Evolutionary conservation across 1,140 invertebrate species (phyloP), one percentile per base, ranked within the genome.

Genomic region (Pemphigus obesinymphae): DNA sequence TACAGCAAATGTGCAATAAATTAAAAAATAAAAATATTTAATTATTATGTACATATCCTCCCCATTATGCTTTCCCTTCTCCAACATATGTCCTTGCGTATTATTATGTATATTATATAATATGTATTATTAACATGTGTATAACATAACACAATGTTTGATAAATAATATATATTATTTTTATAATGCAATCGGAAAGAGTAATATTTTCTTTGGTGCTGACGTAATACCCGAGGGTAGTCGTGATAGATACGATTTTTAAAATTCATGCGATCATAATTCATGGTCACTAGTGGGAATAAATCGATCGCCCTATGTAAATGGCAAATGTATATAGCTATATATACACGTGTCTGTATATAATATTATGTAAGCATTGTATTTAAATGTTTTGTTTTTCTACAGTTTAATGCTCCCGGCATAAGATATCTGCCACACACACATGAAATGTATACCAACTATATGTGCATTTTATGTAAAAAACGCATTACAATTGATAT

Each of bases 341-440:
- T 20, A 20, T 3, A 10, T 8, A 3, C 17, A 26, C 10, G 26
- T 72, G 23, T 43, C n/a, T 43, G n/a, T n/a, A 23, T 45, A 29
- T 26, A 17, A 26, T 40, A 2, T 45, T 26, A 13, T 11, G 43
- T 50, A n/a, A 40, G 50, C 73, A 76, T 78, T 58, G 73, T 78
- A 78, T 78, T 78, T 58, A 58, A 78, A 78, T 58, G 34, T 78
- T 78, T 78, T 26, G 31, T 78, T 58, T 58, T 26, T 58, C 31
- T 15, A 58, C 34, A 23, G 73, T 78, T 78, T 58, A 37, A 78
- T 55, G 73, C 31, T 37, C 48, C 50, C 34, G 31, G 31, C 53
- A 20, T 78, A 13, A 23, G 11, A 45, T 72, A 45, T 37, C 68
- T 73, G 50, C 43, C 20, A 40, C 73, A 40, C 10, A 55, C 48